Evolutionary conservation across 1,140 invertebrate species (phyloP), one percentile per base, ranked within the genome.

Genomic region (Formica exsecta): DNA sequence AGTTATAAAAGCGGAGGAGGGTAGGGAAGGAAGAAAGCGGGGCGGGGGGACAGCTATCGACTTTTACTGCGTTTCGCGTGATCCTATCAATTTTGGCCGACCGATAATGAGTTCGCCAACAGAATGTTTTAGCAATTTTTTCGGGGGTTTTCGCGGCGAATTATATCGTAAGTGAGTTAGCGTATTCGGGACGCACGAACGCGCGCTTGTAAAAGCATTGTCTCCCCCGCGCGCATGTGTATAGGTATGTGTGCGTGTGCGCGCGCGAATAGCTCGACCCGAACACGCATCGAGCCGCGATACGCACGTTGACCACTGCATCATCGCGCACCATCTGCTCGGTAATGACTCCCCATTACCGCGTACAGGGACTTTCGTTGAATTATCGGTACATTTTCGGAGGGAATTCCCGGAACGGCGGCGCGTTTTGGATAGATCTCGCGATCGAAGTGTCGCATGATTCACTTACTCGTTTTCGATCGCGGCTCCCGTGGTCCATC

Each of bases 401-500:
- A 51, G 83, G 68, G 79, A 83, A 89, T 91, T 85, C 80, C 75
- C 89, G 84, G 77, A 36, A 54, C 32, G 41, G 44, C 51, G 79
- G 3, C 32, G 32, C 32, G 32, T n/a, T 77, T 25, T 66, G 73
- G 79, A 87, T 85, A 65, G 76, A 91, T 85, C 79, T 86, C 80
- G 86, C 75, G 89, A 75, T 75, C 61, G 84, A 68, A 51, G 84
- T 89, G 76, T 89, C 62, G 75, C 61, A 64, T 75, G 57, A 87
- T 87, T 80, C 90, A 98, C 98, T 99, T 97, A 99, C 98, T 98
- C 94, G 98, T 98, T 96, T 99, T 99, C 81, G 98, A 99, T 93
- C 99, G 96, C 1, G 99, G 99, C 94, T 99, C 99, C 91, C 99
- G 95, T 0, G 99, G 99, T 91, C 99, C 99, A 95, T 99, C 99